Conservation (phyloP, 2,888 invertebrate genomes). For the Euzophera pinguis region DNA sequence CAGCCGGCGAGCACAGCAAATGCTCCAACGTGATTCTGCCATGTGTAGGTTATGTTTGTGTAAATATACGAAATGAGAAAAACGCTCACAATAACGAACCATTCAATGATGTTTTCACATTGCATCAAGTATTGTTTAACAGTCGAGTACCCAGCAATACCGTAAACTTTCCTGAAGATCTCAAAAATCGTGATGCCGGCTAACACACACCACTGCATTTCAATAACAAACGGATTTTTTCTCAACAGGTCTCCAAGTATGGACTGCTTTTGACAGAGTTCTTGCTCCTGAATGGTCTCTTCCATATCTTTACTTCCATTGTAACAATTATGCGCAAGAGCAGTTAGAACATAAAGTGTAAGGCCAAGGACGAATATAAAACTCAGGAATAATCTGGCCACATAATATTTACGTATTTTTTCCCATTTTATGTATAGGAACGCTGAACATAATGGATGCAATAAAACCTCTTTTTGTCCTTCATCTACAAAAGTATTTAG, state of each 20-base stretch:
- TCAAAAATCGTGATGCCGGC: slow-evolving; percentile 89
- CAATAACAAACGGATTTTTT: slow-evolving; percentile 87
- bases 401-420: slow-evolving; percentile 92
- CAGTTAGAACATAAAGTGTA: slow-evolving; percentile 90
- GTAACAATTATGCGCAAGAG: slow-evolving; percentile 91
- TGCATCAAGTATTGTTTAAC: slow-evolving; percentile 90
- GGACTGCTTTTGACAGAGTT: slow-evolving; percentile 88
- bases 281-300: slow-evolving; percentile 85
- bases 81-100: slow-evolving; percentile 92
- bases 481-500: slow-evolving; percentile 93
- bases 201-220: slow-evolving; percentile 91
- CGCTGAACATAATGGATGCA: slow-evolving; percentile 93
- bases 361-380: slow-evolving; percentile 89
- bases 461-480: slow-evolving; percentile 91
- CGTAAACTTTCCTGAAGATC: slow-evolving; percentile 89
- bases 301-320: slow-evolving; percentile 89
- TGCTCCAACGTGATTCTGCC: slow-evolving; percentile 93
- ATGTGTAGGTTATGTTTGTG: slow-evolving; percentile 85
- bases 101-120: slow-evolving; percentile 92
- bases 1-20: slow-evolving; percentile 92
- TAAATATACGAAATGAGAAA: slow-evolving; percentile 91
- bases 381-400: slow-evolving; percentile 88
- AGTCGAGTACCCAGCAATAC: slow-evolving; percentile 89
- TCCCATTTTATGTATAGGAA: slow-evolving; percentile 94
- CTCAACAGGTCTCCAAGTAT: slow-evolving; percentile 87